A percentile compares a stretch with the other conserved stretches of the same genome.
Evolutionary conservation across 2,797 vertebrate species (phyloP).

Genomic region (Crax fasciolata): DNA sequence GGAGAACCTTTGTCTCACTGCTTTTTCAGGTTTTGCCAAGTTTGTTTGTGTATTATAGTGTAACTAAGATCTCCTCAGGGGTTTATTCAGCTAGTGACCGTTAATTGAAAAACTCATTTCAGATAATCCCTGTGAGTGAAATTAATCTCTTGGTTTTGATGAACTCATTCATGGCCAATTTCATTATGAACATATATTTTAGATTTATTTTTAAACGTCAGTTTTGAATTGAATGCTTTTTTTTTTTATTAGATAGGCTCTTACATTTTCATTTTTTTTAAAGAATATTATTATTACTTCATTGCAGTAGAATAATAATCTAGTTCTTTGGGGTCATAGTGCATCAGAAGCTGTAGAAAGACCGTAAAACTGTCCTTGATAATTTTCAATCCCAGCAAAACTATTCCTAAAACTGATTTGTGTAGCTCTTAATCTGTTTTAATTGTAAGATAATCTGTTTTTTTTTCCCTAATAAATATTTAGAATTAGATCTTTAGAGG

Average conservation of each 20-base stretch:
- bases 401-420: not conserved
- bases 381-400: not conserved
- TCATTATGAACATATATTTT: constrained; percentile 11
- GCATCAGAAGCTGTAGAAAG: not conserved
- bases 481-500: not conserved
- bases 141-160: constrained; percentile 1
- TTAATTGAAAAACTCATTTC: constrained; percentile 72
- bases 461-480: not conserved
- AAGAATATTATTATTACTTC: not conserved
- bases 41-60: constrained; percentile 42
- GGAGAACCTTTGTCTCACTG: constrained; percentile 13
- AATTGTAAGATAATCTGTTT: not conserved
- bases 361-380: not conserved
- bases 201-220: not conserved
- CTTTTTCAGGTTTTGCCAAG: constrained; percentile 47
- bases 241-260: not conserved
- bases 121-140: constrained; percentile 50
- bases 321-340: not conserved
- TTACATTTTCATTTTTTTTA: not conserved
- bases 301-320: not conserved
- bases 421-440: not conserved
- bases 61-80: constrained; percentile 25
- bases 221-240: not conserved
- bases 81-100: constrained; percentile 62
- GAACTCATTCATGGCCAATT: constrained; percentile 19